phyloP scores from a whole-genome alignment of 2,888 invertebrate genomes.

The Agrochola litura region DNA sequence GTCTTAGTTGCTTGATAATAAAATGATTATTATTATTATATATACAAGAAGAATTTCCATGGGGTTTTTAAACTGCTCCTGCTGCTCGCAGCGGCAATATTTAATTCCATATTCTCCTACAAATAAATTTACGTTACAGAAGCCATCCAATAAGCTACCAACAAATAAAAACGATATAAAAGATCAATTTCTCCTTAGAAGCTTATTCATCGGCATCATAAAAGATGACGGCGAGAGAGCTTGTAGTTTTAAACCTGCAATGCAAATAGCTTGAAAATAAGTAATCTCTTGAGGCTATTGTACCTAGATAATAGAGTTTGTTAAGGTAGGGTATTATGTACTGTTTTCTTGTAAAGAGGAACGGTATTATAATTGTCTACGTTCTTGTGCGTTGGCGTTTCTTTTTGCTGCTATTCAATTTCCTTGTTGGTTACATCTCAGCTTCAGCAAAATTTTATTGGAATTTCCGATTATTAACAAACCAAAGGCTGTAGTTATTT shows the following conservation, averaged over 20 bases:
- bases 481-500: background rate
- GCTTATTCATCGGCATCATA: slow-evolving; percentile 47
- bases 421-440: background rate
- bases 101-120: slow-evolving; percentile 33
- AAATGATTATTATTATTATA: no score
- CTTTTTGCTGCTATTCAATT: background rate
- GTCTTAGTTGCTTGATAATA: no score
- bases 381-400: background rate
- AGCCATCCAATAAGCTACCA: slow-evolving; percentile 28
- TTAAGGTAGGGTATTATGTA: background rate
- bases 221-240: slow-evolving; percentile 41
- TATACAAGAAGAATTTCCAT: background rate
- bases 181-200: slow-evolving; percentile 54
- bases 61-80: background rate
- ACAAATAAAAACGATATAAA: slow-evolving; percentile 53
- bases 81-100: background rate
- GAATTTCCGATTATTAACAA: background rate
- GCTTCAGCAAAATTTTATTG: background rate
- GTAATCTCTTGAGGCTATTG: slow-evolving; percentile 35
- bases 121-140: slow-evolving; percentile 33
- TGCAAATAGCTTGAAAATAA: slow-evolving; percentile 53
- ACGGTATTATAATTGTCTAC: slow-evolving; percentile 7
- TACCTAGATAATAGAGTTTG: slow-evolving; percentile 32
- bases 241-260: slow-evolving; percentile 51
- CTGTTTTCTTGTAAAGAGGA: background rate